Evolutionary conservation across 2,113 vertebrate species (phyloP).

Genomic region (Elephantulus edwardii): DNA sequence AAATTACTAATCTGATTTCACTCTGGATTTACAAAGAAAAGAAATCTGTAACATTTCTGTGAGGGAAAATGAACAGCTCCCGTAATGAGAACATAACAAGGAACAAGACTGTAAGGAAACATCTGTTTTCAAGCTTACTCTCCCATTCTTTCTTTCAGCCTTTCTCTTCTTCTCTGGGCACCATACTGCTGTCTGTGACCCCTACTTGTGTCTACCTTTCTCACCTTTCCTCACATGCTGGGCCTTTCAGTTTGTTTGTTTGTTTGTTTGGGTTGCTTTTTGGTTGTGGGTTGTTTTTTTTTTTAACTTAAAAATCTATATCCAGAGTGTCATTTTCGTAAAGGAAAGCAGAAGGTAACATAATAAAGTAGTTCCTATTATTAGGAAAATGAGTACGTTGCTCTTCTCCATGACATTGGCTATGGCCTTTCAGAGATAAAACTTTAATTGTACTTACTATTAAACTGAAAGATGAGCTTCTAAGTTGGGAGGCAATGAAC

Average conservation of each 20-base stretch:
- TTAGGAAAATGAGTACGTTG: background rate
- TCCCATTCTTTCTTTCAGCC: background rate
- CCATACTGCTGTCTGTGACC: rapidly evolving
- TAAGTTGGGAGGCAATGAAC: background rate
- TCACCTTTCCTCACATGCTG: background rate
- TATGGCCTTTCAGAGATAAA: background rate
- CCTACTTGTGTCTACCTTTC: background rate
- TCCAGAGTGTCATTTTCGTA: background rate
- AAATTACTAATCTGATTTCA: background rate
- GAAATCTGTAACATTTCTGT: background rate
- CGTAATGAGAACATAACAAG: background rate
- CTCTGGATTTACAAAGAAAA: background rate
- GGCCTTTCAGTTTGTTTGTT: background rate
- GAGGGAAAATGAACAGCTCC: background rate
- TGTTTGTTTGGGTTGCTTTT: too few species aligned
- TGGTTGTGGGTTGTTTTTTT: conserved; percentile 13
- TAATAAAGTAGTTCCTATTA: background rate
- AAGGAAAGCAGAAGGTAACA: background rate
- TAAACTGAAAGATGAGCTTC: background rate
- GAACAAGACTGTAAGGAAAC: background rate
- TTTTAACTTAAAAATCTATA: background rate
- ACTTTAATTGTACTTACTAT: background rate
- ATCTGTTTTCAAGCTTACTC: background rate
- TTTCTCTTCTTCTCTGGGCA: background rate
- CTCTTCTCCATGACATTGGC: background rate